Evolutionary conservation across 2,113 vertebrate genomes (phyloP), one percentile per base, ranked within the genome.

Genomic region (Conger conger): DNA sequence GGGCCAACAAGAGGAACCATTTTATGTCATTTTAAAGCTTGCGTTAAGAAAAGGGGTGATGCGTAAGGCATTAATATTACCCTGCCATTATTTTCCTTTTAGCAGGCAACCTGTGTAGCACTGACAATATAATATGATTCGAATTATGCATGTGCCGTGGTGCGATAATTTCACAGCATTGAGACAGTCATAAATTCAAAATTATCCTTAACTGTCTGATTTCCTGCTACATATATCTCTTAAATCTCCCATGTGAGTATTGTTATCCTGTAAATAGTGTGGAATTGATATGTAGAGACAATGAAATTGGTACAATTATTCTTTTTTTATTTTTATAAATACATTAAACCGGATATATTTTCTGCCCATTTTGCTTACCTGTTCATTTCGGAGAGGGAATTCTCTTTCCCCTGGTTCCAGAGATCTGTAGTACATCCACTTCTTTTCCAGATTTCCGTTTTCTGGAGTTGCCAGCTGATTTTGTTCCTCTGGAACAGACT

Each of bases 371-470:
- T 35, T 6, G 20, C 4, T 27, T 92, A 99, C 98, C 96, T 99
- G 98, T 83, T 93, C 88, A 54, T 96, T 96, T 79, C 98, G 94
- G 77, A 97, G 81, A n/a, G 87, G 83, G 30, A 91, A 93, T 79
- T 97, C 97, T 0, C 91, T 89, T 88, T 97, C 96, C 7, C 93
- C 93, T 0, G 78, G 88, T 89, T 92, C 94, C 17, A 95, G 87
- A 6, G 73, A 63, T 89, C 93, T 95, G 89, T 97, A 94, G 89
- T 97, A 99, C 82, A 98, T 93, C 98, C 98, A 99, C 81, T 96
- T 92, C 86, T 90, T 94, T 8, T 95, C 90, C 57, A 94, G 1
- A 53, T 38, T 80, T 20, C 92, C 86, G 0, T 84, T 60, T 80
- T 88, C 86, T 16, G 82, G 33, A 0, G 85, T 82, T 0, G 23